phyloP scores from a whole-genome alignment of 53 echinoderm and acorn worm species.

The Apostichopus leukothele region DNA sequence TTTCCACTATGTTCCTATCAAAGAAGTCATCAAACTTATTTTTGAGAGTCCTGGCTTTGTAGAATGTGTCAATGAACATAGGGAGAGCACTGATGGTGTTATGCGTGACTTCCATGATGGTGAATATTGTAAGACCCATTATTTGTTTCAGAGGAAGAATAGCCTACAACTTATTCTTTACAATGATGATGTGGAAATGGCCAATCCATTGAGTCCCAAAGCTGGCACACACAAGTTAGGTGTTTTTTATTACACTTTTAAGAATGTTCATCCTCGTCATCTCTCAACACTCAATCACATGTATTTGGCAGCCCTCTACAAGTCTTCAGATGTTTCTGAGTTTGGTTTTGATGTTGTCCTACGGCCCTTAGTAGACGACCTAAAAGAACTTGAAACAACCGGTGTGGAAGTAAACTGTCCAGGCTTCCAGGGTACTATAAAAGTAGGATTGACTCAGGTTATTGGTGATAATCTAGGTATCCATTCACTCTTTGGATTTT shows the following conservation, averaged over 20 bases:
- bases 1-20: conserved; percentile 58
- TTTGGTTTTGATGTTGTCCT: conserved; percentile 62
- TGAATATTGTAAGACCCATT: conserved; percentile 42
- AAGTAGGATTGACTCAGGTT: conserved; percentile 7
- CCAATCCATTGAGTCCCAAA: conserved; percentile 61
- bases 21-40: conserved; percentile 37
- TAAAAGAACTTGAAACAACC: conserved; percentile 44
- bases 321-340: conserved; percentile 49
- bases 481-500: conserved; percentile 51
- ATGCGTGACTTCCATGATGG: conserved; percentile 55
- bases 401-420: conserved; percentile 6
- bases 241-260: conserved; percentile 50
- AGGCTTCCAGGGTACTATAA: conserved; percentile 42
- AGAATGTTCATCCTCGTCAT: conserved; percentile 48
- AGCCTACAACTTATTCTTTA: conserved; percentile 53
- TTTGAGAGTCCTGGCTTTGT: conserved; percentile 47
- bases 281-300: conserved; percentile 53
- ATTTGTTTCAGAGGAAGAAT: conserved; percentile 13
- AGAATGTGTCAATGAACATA: conserved; percentile 30
- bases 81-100: conserved; percentile 44
- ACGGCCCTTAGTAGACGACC: conserved; percentile 49
- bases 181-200: conserved; percentile 55
- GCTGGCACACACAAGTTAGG: conserved; percentile 63
- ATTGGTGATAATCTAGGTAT: conserved; percentile 63
- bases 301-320: conserved; percentile 49